Conservation (phyloP, 2,888 invertebrate genomes). For the Sesamia inferens region DNA sequence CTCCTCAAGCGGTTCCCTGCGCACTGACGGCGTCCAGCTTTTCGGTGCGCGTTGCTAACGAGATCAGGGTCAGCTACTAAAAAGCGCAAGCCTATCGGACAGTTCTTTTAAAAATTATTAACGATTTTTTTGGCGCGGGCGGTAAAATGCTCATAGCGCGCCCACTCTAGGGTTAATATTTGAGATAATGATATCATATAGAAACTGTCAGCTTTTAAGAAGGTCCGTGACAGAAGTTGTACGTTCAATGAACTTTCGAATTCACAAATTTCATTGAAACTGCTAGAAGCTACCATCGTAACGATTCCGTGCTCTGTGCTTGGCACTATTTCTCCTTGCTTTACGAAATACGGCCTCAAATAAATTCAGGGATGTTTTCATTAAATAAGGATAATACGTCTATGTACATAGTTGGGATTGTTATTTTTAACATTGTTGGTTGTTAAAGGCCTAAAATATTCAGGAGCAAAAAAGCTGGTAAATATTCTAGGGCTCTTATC, state of each 20-base stretch:
- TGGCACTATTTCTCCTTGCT: constrained; percentile 13
- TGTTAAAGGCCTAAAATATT: neutral
- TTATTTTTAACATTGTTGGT: constrained; percentile 5
- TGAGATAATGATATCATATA: too few relatives aligned
- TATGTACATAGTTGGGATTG: constrained; percentile 11
- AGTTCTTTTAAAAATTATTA: too few relatives aligned
- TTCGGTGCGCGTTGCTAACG: too few relatives aligned
- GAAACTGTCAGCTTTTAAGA: neutral
- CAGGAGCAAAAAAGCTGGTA: neutral
- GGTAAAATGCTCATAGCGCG: too few relatives aligned
- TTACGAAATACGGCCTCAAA: constrained; percentile 25
- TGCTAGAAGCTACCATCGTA: neutral
- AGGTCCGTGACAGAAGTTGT: neutral
- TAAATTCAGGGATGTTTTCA: constrained; percentile 15
- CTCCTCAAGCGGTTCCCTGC: too few relatives aligned
- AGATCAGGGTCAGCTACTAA: too few relatives aligned
- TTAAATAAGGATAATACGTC: constrained; percentile 1
- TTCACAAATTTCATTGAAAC: neutral
- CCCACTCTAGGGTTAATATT: too few relatives aligned
- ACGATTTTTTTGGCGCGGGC: too few relatives aligned
- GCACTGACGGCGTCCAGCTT: too few relatives aligned
- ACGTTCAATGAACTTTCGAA: neutral
- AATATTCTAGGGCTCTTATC: neutral
- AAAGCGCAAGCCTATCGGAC: too few relatives aligned
- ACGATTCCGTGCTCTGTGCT: neutral